Base-by-base conservation (phyloP, 2,113 vertebrate genomes). In the Lethenteron camtschaticum region DNA sequence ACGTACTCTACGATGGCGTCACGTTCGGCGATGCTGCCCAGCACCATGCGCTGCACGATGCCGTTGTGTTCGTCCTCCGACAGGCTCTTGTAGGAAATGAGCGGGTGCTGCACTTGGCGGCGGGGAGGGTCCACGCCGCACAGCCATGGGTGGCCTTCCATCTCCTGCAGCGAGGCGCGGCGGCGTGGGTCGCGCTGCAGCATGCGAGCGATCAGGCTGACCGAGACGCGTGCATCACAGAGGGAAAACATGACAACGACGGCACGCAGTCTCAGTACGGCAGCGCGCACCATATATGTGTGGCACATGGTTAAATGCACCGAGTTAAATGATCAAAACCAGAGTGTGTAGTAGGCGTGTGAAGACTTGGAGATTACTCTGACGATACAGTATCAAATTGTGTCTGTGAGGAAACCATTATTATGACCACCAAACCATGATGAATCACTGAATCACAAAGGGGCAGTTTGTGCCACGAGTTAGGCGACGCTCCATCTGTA, bases 41-140 rank as follows among this genome's bases (percentile, higher is more conserved):
- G 86, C 71, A 95, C 94, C 94, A 97, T 96, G 73, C 91, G 89
- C 77, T 97, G 94, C 69, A 97, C 90, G 76, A 97, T 97, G 73
- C 90, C 84, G 79, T 90, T 96, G 81, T 97, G 94, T 68, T 96
- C 94, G 75, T 96, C 91, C 56, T 97, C 94, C 0, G 90, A 97
- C 59, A 97, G 84, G 41, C 88, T 95, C 79, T 92, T 95, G 77
- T 97, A 88, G 0, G 94, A 97, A 16, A 97, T 89, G 0, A 97
- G 82, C 5, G 94, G 94, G 89, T 94, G 78, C 83, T 97, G 71
- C 82, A 96, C 76, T 96, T 97, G 1, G 88, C 95, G 68, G 94
- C 94, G 1, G 94, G 7, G 94, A 97, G 0, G 94, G 77, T 97
- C 94, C 13, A 96, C 90, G 8, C 94, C 94, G 76, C 87, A 89